phyloP scores from a whole-genome alignment of 35 echinoderm and acorn worm species.

The Nesometra sesokonis region DNA sequence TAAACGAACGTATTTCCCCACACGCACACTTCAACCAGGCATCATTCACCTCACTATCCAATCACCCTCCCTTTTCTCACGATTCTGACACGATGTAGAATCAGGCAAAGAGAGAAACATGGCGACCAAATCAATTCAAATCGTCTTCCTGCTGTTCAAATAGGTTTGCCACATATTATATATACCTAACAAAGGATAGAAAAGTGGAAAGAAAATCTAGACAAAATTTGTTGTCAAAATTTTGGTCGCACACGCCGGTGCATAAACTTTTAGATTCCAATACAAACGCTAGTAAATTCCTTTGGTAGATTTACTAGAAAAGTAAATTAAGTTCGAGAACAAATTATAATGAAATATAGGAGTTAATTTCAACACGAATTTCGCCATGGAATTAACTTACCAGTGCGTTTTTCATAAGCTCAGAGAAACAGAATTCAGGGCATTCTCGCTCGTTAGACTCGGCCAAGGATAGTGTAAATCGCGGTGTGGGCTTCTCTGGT shows the following conservation, averaged over 20 bases:
- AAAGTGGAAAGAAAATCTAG: background rate
- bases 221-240: background rate
- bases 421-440: constrained; percentile 66
- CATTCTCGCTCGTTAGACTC: constrained; percentile 83
- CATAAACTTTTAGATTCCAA: background rate
- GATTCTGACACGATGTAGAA: background rate
- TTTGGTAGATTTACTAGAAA: background rate
- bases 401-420: constrained; percentile 81
- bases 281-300: background rate
- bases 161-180: background rate
- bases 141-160: background rate
- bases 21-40: background rate
- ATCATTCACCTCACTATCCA: background rate
- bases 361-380: background rate
- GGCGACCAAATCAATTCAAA: background rate
- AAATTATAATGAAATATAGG: background rate
- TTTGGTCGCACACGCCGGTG: background rate
- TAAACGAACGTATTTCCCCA: background rate
- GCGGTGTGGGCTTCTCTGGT: constrained; percentile 49
- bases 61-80: background rate
- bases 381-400: constrained; percentile 54
- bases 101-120: background rate
- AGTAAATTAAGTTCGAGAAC: background rate
- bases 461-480: constrained; percentile 64
- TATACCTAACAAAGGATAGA: background rate